Conservation (phyloP, 2,797 vertebrate species). For the Heterohyrax brucei region DNA sequence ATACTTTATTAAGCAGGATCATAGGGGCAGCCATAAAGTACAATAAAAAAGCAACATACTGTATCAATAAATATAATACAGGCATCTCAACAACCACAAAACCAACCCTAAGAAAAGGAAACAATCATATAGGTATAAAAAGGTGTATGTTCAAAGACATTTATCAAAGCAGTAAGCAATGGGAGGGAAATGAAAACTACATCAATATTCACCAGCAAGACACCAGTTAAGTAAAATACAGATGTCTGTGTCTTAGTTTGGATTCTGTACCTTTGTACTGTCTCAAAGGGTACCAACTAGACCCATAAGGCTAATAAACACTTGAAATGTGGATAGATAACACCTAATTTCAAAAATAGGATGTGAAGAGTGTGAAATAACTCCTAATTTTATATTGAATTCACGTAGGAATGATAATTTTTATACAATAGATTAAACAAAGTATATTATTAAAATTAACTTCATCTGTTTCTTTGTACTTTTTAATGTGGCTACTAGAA, state of each 20-base stretch:
- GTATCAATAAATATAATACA: too few relatives aligned
- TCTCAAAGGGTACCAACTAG: conserved; percentile 1
- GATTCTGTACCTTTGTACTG: conserved; percentile 42
- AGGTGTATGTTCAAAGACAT: background rate
- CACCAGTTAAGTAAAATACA: conserved; percentile 48
- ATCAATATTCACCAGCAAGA: conserved; percentile 46
- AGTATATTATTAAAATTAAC: conserved; percentile 51
- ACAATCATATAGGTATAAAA: conserved; percentile 40
- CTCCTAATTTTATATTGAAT: conserved; percentile 25
- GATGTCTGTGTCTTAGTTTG: conserved; percentile 53
- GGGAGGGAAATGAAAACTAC: conserved; percentile 48
- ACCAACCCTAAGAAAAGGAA: background rate
- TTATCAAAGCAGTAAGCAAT: conserved; percentile 43
- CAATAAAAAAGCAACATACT: too few relatives aligned
- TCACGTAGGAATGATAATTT: conserved; percentile 31
- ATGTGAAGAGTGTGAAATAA: too few relatives aligned
- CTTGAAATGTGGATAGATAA: too few relatives aligned
- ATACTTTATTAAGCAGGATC: too few relatives aligned
- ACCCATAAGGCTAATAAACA: background rate
- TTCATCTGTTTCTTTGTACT: too few relatives aligned
- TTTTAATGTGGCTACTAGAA: too few relatives aligned
- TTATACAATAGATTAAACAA: conserved; percentile 58
- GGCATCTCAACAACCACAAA: too few relatives aligned
- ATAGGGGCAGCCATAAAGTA: too few relatives aligned
- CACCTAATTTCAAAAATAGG: too few relatives aligned